phyloP scores from a whole-genome alignment of 2,113 vertebrate genomes.

The Platysternon megacephalum region DNA sequence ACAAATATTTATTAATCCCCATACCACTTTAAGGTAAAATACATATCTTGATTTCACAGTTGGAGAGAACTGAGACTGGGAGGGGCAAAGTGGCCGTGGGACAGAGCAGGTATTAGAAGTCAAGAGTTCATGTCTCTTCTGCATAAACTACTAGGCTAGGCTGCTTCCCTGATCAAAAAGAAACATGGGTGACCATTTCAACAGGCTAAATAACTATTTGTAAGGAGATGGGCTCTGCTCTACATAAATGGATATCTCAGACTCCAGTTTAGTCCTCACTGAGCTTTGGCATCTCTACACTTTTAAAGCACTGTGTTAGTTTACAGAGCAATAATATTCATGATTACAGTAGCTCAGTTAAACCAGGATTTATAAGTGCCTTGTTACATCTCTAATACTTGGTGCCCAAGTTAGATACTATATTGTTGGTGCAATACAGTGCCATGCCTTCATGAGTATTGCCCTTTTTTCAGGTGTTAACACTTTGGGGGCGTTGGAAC shows the following conservation, averaged over 20 bases:
- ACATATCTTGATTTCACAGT: not conserved
- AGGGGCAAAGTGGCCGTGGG: accelerated
- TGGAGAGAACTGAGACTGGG: not conserved
- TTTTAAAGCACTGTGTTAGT: not conserved
- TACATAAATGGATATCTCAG: not conserved
- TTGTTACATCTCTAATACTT: accelerated
- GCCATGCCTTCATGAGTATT: not conserved
- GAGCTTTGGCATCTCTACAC: not conserved
- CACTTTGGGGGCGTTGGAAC: not conserved
- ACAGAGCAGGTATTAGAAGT: not conserved
- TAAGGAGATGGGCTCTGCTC: not conserved
- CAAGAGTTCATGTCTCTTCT: not conserved
- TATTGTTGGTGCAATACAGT: not conserved
- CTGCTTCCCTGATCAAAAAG: not conserved
- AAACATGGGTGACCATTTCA: not conserved
- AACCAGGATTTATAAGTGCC: not conserved
- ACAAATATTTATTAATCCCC: not conserved
- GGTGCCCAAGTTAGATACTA: not conserved
- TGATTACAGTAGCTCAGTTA: not conserved
- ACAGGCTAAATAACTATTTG: not conserved
- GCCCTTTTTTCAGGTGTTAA: not conserved
- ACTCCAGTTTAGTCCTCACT: not conserved
- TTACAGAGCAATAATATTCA: not conserved
- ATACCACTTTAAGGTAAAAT: not conserved
- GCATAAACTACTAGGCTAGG: not conserved